Evolutionary conservation across 1,140 invertebrate genomes (phyloP).

Genomic region (Apocrypta bakeri): DNA sequence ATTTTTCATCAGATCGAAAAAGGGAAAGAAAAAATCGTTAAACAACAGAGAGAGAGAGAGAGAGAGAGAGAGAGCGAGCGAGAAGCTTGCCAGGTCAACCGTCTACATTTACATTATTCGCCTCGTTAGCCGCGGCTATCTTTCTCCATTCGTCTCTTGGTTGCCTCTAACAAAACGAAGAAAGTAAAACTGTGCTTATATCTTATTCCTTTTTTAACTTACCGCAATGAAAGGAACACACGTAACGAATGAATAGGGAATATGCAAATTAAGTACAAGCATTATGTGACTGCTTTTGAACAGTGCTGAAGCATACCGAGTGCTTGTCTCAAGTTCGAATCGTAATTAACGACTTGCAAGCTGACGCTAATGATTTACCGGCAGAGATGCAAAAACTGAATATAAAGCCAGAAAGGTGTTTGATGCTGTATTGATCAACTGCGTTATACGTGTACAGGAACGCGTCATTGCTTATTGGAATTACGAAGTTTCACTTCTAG

Average conservation of each 20-base stretch:
- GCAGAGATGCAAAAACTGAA: not conserved
- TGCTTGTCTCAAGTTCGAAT: not conserved
- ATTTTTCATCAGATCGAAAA: not conserved
- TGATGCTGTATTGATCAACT: no score
- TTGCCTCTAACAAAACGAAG: not conserved
- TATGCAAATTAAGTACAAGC: no score
- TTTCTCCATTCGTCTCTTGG: not conserved
- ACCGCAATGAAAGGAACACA: not conserved
- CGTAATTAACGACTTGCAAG: not conserved
- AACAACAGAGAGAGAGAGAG: not conserved
- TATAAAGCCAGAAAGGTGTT: no score
- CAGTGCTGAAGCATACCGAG: not conserved
- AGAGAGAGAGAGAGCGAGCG: no score
- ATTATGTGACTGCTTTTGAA: not conserved
- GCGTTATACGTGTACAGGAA: no score
- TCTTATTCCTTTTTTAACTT: no score
- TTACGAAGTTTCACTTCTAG: no score
- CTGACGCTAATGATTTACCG: not conserved
- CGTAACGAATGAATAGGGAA: no score
- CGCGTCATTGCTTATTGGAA: no score
- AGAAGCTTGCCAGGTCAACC: not conserved
- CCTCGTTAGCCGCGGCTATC: not conserved
- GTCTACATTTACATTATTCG: not conserved
- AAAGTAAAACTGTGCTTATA: no score
- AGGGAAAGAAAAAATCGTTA: not conserved